A percentile compares a stretch with the other conserved stretches of the same genome.
phyloP scores from a whole-genome alignment of 2,113 vertebrate species.

The Laticauda colubrina region DNA sequence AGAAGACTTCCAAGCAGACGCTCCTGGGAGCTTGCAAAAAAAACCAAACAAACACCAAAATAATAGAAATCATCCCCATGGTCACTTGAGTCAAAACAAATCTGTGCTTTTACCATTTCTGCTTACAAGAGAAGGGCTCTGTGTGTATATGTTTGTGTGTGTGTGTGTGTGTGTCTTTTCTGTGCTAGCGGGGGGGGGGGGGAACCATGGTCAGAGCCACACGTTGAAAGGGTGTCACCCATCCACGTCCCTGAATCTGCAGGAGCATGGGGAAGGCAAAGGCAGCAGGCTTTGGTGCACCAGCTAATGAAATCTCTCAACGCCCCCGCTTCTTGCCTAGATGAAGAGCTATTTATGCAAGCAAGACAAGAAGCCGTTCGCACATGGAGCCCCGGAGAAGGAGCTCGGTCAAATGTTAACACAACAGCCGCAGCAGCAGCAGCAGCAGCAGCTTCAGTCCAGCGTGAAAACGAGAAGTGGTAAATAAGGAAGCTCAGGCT shows the following conservation, averaged over 20 bases:
- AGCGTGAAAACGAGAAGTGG: too few relatives aligned
- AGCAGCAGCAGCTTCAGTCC: neutral
- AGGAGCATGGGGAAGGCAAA: slow-evolving; percentile 1
- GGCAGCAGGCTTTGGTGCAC: neutral
- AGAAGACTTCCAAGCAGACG: slow-evolving; percentile 1
- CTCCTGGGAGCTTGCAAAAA: neutral
- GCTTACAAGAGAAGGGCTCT: neutral
- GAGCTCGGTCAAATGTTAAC: neutral
- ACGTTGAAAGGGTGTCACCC: rapidly evolving
- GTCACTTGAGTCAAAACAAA: neutral
- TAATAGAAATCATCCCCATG: neutral
- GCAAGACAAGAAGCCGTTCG: neutral
- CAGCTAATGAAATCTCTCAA: rapidly evolving
- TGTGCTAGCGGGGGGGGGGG: neutral
- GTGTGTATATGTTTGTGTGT: rapidly evolving
- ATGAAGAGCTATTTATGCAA: slow-evolving; percentile 6
- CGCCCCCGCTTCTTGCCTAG: neutral
- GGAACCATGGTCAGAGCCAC: neutral
- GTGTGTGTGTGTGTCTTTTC: neutral
- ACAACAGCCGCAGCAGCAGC: neutral
- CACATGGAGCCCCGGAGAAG: neutral
- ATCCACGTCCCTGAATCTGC: neutral
- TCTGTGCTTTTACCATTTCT: neutral
- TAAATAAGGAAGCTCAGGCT: too few relatives aligned
- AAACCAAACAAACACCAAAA: rapidly evolving